Evolutionary conservation across 1,140 invertebrate species (phyloP).

Genomic region (Leptinotarsa texana): DNA sequence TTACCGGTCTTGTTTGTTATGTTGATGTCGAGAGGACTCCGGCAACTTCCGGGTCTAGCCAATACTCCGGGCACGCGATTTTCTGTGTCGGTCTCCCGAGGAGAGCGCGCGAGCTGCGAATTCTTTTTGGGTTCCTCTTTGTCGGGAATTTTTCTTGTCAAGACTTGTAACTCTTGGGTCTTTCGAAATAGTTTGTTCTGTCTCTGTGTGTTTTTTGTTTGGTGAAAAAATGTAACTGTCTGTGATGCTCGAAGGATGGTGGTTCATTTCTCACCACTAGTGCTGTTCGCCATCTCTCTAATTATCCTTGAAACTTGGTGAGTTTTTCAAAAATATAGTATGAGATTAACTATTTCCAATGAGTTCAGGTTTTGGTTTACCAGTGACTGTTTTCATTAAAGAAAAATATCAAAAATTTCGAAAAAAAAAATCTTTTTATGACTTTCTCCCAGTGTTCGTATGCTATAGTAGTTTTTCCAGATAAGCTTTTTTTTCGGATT

Average conservation of each 20-base stretch:
- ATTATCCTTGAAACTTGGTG: slow-evolving; percentile 20
- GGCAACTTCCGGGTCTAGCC: slow-evolving; percentile 10
- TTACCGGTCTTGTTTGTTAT: slow-evolving; percentile 23
- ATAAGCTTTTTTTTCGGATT: no score
- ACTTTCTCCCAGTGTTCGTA: no score
- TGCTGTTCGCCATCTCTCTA: slow-evolving; percentile 19
- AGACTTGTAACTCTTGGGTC: no score
- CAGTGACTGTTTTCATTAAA: no score
- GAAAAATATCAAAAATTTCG: no score
- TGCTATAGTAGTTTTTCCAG: no score
- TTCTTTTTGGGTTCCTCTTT: not conserved
- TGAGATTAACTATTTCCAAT: no score
- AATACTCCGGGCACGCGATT: slow-evolving; percentile 24
- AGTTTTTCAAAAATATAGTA: not conserved
- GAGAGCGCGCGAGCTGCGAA: not conserved
- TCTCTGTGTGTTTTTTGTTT: not conserved
- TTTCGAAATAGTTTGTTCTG: not conserved
- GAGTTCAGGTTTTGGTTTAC: no score
- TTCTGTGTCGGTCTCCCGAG: not conserved
- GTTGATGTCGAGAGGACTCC: slow-evolving; percentile 14
- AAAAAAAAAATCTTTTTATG: no score
- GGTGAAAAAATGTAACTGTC: slow-evolving; percentile 1
- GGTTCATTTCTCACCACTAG: slow-evolving; percentile 21
- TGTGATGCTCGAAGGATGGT: slow-evolving; percentile 31
- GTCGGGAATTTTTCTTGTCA: no score